A percentile compares a stretch with the other conserved stretches of the same genome.
Conservation (phyloP, 1,140 invertebrate species). For the Drosophila tropicalis region DNA sequence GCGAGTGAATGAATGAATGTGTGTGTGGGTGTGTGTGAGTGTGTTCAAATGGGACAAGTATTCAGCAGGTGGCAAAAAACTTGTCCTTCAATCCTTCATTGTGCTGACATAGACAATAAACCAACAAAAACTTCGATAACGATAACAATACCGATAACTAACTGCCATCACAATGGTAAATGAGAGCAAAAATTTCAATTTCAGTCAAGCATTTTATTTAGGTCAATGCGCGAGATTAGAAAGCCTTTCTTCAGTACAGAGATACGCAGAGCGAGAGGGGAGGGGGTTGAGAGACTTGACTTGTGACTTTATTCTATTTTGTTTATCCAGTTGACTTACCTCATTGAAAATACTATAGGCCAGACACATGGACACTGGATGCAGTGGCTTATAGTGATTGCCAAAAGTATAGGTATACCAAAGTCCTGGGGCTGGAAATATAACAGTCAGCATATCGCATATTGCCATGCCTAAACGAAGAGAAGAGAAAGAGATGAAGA, state of each 20-base stretch:
- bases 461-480: slow-evolving; percentile 90
- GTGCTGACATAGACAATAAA: slow-evolving; percentile 54
- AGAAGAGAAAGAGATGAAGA: slow-evolving; percentile 1
- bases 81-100: slow-evolving; percentile 54
- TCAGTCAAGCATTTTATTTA: slow-evolving; percentile 71
- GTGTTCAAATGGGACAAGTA: neutral
- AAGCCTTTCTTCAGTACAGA: no score
- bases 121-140: slow-evolving; percentile 57
- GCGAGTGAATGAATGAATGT: slow-evolving; percentile 36
- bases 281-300: slow-evolving; percentile 41
- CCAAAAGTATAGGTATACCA: slow-evolving; percentile 96
- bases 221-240: slow-evolving; percentile 65
- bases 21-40: neutral
- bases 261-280: neutral
- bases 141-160: slow-evolving; percentile 47
- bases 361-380: slow-evolving; percentile 89
- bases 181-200: slow-evolving; percentile 34
- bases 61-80: slow-evolving; percentile 48
- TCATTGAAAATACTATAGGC: slow-evolving; percentile 92
- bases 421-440: slow-evolving; percentile 93
- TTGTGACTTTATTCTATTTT: slow-evolving; percentile 20
- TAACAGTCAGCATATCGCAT: slow-evolving; percentile 95
- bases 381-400: slow-evolving; percentile 91
- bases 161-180: slow-evolving; percentile 37
- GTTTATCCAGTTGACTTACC: slow-evolving; percentile 82